phyloP scores from a whole-genome alignment of 2,797 vertebrate genomes.

The Chaenodraco wilsoni region DNA sequence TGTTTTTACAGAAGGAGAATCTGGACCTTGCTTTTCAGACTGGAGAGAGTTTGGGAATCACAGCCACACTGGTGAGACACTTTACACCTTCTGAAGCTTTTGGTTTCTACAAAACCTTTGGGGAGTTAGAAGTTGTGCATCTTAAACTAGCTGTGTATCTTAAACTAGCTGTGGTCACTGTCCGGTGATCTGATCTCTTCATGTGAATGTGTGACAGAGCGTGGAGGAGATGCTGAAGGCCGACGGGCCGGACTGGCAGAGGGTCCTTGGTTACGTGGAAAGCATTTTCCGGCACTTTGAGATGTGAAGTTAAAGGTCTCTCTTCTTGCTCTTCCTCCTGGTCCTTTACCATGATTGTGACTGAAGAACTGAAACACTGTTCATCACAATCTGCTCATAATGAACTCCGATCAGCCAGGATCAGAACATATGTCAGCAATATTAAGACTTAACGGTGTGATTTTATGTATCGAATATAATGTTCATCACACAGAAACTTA shows the following conservation, averaged over 20 bases:
- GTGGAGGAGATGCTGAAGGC: slow-evolving; percentile 82
- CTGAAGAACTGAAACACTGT: slow-evolving; percentile 12
- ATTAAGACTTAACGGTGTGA: slow-evolving; percentile 10
- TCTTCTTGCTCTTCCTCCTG: neutral
- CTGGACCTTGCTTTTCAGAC: slow-evolving; percentile 81
- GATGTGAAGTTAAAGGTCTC: slow-evolving; percentile 69
- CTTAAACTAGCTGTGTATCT: neutral
- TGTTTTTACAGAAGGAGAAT: slow-evolving; percentile 78
- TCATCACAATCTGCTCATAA: slow-evolving; percentile 26
- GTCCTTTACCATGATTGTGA: slow-evolving; percentile 6
- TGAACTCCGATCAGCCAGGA: neutral
- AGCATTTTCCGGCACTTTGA: slow-evolving; percentile 86
- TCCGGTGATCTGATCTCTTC: neutral
- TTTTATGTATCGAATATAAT: slow-evolving; percentile 22
- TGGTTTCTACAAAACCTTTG: too few relatives aligned
- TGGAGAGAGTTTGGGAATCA: slow-evolving; percentile 79
- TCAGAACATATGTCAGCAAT: slow-evolving; percentile 21
- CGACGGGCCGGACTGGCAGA: slow-evolving; percentile 85
- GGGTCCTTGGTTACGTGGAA: slow-evolving; percentile 83
- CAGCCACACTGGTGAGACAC: slow-evolving; percentile 78
- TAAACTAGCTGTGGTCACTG: neutral
- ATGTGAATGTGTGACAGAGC: slow-evolving; percentile 61
- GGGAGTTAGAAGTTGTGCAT: neutral
- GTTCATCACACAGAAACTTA: slow-evolving; percentile 5
- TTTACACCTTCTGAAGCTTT: neutral